Percentiles rank a stretch among this genome's conserved stretches.
phyloP scores from a whole-genome alignment of 2,888 invertebrate species.

The Craniophora ligustri region DNA sequence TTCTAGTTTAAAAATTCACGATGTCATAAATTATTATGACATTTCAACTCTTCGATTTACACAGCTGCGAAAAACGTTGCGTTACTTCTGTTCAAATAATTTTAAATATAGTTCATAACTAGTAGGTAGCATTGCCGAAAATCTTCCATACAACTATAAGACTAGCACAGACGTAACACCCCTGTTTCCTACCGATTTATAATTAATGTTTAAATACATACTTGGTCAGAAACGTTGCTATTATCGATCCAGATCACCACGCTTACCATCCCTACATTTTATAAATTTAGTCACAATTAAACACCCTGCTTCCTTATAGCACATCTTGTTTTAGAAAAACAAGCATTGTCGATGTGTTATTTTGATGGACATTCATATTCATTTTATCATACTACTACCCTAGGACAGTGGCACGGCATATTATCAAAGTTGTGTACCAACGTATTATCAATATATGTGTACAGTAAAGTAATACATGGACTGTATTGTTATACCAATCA shows the following conservation, averaged over 20 bases:
- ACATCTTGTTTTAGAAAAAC: slow-evolving; percentile 51
- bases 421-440: no score
- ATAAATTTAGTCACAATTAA: slow-evolving; percentile 21
- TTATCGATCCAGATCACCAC: slow-evolving; percentile 5
- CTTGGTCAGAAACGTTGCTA: slow-evolving; percentile 26
- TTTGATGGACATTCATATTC: slow-evolving; percentile 7
- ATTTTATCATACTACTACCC: no score
- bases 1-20: background rate
- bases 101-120: background rate
- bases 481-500: no score
- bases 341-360: slow-evolving; percentile 49
- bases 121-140: background rate
- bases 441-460: no score
- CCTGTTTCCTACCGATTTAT: background rate
- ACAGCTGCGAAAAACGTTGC: slow-evolving; percentile 17
- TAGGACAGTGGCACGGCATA: no score
- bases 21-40: background rate
- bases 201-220: slow-evolving; percentile 14
- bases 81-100: background rate
- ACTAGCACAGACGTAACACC: background rate
- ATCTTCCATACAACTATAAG: background rate
- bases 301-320: slow-evolving; percentile 62
- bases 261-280: slow-evolving; percentile 10
- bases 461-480: no score
- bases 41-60: background rate